Conservation (phyloP, 1,140 invertebrate genomes). For the Monochamus saltuarius region DNA sequence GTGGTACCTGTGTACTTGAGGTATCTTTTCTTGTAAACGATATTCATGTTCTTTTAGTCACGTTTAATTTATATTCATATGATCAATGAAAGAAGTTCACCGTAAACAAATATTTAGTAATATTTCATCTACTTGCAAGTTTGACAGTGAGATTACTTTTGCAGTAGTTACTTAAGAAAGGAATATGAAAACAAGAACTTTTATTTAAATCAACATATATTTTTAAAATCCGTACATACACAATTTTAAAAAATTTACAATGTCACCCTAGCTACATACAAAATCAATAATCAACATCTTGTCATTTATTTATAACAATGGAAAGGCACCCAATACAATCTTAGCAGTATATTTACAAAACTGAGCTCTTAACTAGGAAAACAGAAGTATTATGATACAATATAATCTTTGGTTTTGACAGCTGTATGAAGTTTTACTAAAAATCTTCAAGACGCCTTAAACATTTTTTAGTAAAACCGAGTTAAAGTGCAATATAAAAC, state of each 20-base stretch:
- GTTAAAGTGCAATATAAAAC: conserved; percentile 29
- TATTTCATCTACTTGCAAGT: too few species aligned
- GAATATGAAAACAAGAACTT: background rate
- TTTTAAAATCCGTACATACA: conserved; percentile 18
- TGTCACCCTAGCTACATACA: conserved; percentile 12
- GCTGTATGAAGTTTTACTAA: conserved; percentile 50
- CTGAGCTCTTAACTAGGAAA: background rate
- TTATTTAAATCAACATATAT: conserved; percentile 23
- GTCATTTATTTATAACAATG: conserved; percentile 16
- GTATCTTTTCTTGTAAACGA: too few species aligned
- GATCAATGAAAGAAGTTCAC: too few species aligned
- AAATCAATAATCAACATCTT: conserved; percentile 11
- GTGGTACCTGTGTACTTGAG: too few species aligned
- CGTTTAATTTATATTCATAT: too few species aligned
- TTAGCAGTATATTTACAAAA: conserved; percentile 18
- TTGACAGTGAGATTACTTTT: too few species aligned
- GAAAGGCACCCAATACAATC: conserved; percentile 19
- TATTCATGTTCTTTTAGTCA: too few species aligned
- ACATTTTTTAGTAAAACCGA: conserved; percentile 44
- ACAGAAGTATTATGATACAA: conserved; percentile 13
- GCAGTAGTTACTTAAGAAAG: background rate
- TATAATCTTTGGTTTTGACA: conserved; percentile 46
- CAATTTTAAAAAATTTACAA: conserved; percentile 9
- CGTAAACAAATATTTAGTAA: too few species aligned
- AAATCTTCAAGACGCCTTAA: conserved; percentile 23